A percentile compares a stretch with the other conserved stretches of the same genome.
Conservation (phyloP, 2,113 vertebrate genomes). For the Sakesphorus luctuosus region DNA sequence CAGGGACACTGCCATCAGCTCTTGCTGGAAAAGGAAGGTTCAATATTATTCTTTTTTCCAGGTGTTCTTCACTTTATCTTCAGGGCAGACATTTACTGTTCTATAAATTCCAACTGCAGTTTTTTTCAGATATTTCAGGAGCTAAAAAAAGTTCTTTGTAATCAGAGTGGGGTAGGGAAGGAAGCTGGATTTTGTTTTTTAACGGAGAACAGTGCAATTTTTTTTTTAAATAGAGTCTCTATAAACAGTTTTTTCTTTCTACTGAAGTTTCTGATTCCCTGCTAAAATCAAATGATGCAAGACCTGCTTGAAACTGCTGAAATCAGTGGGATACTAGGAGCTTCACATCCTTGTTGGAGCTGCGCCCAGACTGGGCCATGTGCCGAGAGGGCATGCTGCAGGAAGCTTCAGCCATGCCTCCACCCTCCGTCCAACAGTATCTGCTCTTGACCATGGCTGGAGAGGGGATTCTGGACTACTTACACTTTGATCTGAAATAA, state of each 20-base stretch:
- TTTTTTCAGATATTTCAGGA: neutral
- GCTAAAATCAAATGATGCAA: neutral
- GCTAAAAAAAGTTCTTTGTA: neutral
- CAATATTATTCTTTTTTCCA: neutral
- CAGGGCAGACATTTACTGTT: neutral
- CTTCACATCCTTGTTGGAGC: constrained; percentile 6
- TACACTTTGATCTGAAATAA: neutral
- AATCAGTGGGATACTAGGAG: constrained; percentile 1
- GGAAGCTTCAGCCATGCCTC: neutral
- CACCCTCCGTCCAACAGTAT: neutral
- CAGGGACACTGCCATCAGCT: neutral
- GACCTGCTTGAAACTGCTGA: neutral
- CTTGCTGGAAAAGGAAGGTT: neutral
- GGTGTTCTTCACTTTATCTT: constrained; percentile 15
- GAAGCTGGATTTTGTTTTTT: neutral
- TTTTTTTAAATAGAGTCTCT: neutral
- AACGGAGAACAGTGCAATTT: neutral
- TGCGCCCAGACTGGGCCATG: neutral
- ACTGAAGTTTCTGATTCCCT: constrained; percentile 11
- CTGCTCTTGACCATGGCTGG: neutral
- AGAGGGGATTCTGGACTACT: neutral
- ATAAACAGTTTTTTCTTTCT: neutral
- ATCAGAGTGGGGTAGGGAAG: neutral
- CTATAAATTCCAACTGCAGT: neutral
- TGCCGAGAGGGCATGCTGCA: neutral